Evolutionary conservation across 2,113 vertebrate species (phyloP), one percentile per base, ranked within the genome.

Genomic region (Ploceus nigricollis): DNA sequence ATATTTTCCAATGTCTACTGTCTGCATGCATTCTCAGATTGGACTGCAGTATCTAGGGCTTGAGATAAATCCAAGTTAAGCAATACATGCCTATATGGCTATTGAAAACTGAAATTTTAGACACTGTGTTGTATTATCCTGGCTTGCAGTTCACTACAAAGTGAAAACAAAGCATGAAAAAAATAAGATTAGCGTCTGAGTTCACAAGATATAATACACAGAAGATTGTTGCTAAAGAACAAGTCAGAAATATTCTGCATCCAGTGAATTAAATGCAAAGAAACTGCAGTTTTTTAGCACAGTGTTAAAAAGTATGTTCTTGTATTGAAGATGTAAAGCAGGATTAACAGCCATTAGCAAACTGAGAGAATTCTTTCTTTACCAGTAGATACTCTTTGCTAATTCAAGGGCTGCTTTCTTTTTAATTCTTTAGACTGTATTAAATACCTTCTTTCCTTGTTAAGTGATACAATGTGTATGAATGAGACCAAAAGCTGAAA

Each of bases 1-100:
- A 91, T 96, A 97, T 97, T 97, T 98, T 94, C 91, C 30, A 21
- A 53, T 95, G 95, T 93, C 93, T 97, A 90, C 92, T 90, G 89
- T 93, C 94, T 89, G 92, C 66, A 92, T 37, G 13, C 72, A 79
- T 96, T 96, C 97, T 97, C 93, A 93, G 95, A 97, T 96, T 96
- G 96, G 82, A 95, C 84, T 89, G 64, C 76, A 66, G 88, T 91
- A 90, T 60, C 93, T 85, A 93, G 78, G 45, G 63, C 73, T 71
- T 30, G 27, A 92, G 92, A 94, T 96, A 97, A 98, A 98, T 96
- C 90, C 47, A 63, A 44, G 39, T 68, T 83, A 90, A 95, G 92
- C 31, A 96, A 85, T 89, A 93, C 71, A 76, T 78, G 25, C 57
- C 66, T 93, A 65, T 51, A 79, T 54, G 89, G 75, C 63, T 97